Conservation (phyloP, 2,888 invertebrate species). For the Euphydryas editha region DNA sequence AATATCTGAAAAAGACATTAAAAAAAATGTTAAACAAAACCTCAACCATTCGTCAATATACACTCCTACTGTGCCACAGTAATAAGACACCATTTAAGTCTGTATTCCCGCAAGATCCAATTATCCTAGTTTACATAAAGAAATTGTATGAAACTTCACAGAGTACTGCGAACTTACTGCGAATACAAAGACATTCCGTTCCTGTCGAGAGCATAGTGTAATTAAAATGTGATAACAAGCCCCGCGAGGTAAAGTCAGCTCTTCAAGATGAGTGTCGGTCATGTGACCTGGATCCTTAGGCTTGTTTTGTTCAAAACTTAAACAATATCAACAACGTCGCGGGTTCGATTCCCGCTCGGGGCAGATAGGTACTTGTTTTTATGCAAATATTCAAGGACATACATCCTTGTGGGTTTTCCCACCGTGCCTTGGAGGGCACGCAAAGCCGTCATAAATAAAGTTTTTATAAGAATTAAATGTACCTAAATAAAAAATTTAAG, state of each 20-base stretch:
- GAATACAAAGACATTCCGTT: constrained; percentile 25
- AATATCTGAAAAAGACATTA: too few species aligned
- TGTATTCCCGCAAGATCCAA: constrained; percentile 30
- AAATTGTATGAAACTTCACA: constrained; percentile 24
- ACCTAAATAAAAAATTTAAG: not conserved
- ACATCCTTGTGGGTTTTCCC: too few species aligned
- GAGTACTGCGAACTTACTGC: constrained; percentile 17
- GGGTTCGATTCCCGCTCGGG: too few species aligned
- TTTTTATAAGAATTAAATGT: too few species aligned
- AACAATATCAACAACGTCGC: too few species aligned
- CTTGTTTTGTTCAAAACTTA: too few species aligned
- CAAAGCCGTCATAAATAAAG: too few species aligned
- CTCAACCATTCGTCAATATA: not conserved
- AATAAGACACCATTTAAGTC: constrained; percentile 22
- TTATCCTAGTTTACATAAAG: constrained; percentile 31
- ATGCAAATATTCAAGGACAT: too few species aligned
- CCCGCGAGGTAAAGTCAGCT: constrained; percentile 22
- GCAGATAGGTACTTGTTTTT: too few species aligned
- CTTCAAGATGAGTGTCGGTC: constrained; percentile 15
- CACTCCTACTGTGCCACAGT: constrained; percentile 8
- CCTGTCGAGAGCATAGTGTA: constrained; percentile 31
- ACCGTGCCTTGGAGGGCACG: too few species aligned
- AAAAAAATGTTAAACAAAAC: not conserved
- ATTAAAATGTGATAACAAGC: constrained; percentile 39
- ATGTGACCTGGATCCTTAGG: constrained; percentile 22